Evolutionary conservation across 37 sponge, comb jelly and placozoan genomes (phyloP), one percentile per base, ranked within the genome.

Genomic region (Ianthella basta): DNA sequence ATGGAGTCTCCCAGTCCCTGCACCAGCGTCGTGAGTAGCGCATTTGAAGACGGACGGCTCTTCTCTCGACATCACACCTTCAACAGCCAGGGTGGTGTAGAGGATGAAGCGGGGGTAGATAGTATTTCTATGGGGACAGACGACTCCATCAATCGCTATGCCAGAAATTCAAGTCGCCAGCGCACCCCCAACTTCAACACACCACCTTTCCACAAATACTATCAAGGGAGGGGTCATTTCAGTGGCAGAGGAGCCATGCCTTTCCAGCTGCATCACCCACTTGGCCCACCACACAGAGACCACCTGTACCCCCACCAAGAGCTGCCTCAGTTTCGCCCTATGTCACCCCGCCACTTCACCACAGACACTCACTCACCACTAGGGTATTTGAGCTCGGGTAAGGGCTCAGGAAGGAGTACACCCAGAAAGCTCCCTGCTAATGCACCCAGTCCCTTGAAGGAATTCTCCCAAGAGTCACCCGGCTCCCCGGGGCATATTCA

Each of bases 21-120:
- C 21, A 75, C 78, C 44, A 75, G 78, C 10, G 78, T 75, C 12
- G 78, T 75, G 78, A 75, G 78, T 14, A 75, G 78, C 40, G 78
- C 78, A 4, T 24, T 75, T 24, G 78, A 75, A 3, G 54, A 75
- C 10, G 35, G 34, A 44, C 50, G 50, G 3, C 50, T 44, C 50
- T 44, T 44, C 50, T 44, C 50, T 6, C 44, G 78, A 13, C 54
- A 38, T 12, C 20, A 19, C 21, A 44, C 37, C 5, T 40, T 75
- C 54, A 32, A 20, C 54, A n/a, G 16, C 2, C 78, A 75, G 16
- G 78, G 78, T 19, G 78, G 78, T 2, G 53, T 75, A 25, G 78
- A 75, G 54, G 78, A 75, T 4, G 78, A 75, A 24, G 78, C 53
- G 1, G 53, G 53, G 8, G 40, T 50, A 2, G 78, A 75, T 24